Base-by-base conservation (phyloP, 2,888 invertebrate genomes). In the Drosophila mercatorum region DNA sequence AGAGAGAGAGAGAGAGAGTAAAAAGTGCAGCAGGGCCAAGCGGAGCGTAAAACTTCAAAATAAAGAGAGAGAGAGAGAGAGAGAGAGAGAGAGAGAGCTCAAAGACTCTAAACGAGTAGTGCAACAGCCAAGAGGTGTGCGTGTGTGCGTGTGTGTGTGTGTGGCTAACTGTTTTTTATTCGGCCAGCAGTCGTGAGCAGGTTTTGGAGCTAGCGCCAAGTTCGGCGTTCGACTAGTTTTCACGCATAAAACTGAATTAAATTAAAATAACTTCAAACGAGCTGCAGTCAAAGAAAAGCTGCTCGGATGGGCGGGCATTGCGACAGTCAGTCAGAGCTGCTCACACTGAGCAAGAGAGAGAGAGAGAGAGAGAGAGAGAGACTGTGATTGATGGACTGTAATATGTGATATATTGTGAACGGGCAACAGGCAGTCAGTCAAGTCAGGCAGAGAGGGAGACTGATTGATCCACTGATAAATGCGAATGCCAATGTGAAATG, bases 191-290 rank as follows among this genome's bases (percentile, higher is more conserved):
- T 62, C 67, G 62, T 47, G 57, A 38, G 41, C 52, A 41, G 60
- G 52, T 52, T 61, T 56, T 51, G n/a, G 59, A 59, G 63, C 22
- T 5, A 43, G 51, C 63, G 58, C 62, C 73, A 56, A 60, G 70
- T 81, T 80, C 73, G 84, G 80, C 84, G 72, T 76, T 84, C 78
- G 76, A 84, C 88, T 69, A 87, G 84, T 87, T 87, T 87, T 84
- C 75, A 82, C 80, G 84, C 84, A 86, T 80, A 70, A 84, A 83
- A 78, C 70, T 78, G 80, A 78, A 85, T 83, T 78, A 65, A 72
- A 85, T 85, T 84, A 87, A 87, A 79, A 72, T 58, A 71, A 73
- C 67, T 72, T 70, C 28, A 51, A 36, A 7, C 57, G 55, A 62
- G 78, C 43, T 78, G 71, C 68, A 75, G 57, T 68, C 65, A 68